Base-by-base conservation (phyloP, 2,797 vertebrate species). In the Centroberyx gerrardi region DNA sequence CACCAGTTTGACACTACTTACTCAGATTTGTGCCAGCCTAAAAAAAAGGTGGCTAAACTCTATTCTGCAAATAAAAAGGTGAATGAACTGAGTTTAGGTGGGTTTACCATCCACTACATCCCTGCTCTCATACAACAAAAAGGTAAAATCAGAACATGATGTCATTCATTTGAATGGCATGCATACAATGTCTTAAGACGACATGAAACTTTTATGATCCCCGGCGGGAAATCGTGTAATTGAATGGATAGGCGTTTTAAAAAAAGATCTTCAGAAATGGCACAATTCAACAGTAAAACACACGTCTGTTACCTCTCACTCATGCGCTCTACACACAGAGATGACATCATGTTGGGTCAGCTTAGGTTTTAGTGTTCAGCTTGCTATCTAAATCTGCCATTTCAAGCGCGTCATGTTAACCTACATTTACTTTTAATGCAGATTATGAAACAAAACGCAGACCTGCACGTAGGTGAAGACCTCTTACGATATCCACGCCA, bases 321-420 rank as follows among this genome's bases (percentile, higher is more conserved):
- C 91, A 85, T 82, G 88, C 87, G 83, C 88, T 73, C 17, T 77
- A 52, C 81, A 76, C 82, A 81, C 76, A 52, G 80, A 78, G 88
- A 90, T 91, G 92, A 93, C 93, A 92, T 94, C 92, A 93, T 93
- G 83, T 88, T 90, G 84, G 92, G 93, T 93, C 92, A 93, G 91
- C 84, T 86, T 74, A 81, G 89, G 90, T 83, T 92, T 85, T 83
- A 73, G 72, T 65, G 76, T 86, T 86, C 86, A 72, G 87, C 83
- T 86, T 60, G 82, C 72, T 15, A 73, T 84, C 71, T 81, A 85
- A 85, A 90, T 87, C 87, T 90, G 87, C 84, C 86, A 85, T 91
- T 82, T 92, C 84, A 49, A 87, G 62, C 80, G 78, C 82, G 75
- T 89, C 88, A 83, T 15, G 80, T 74, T 63, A 77, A 77, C 73